Evolutionary conservation across 2,113 vertebrate species (phyloP).

Genomic region (Vulpes lagopus): DNA sequence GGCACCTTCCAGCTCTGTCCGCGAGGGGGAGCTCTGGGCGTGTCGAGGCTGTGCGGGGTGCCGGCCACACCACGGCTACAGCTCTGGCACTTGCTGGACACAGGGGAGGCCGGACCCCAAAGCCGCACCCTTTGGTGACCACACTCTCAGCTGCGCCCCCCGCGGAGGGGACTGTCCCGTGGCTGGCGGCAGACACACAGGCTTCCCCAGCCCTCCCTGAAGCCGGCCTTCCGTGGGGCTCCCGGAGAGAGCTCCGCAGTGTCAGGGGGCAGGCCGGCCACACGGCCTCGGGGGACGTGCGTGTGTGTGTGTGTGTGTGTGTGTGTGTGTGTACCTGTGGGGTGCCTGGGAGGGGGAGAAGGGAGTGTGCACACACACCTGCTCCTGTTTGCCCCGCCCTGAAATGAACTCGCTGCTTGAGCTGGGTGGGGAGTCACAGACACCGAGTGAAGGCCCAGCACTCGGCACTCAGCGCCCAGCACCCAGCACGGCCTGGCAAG

Average conservation of each 20-base stretch:
- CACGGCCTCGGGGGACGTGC: not conserved
- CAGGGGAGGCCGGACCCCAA: not conserved
- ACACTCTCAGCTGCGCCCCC: not conserved
- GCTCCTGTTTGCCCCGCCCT: not conserved
- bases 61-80: no score
- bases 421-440: not conserved
- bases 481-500: not conserved
- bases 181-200: fast-evolving
- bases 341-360: not conserved
- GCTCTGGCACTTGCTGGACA: not conserved
- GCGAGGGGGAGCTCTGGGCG: not conserved
- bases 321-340: not conserved
- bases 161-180: not conserved
- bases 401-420: not conserved
- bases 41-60: no score
- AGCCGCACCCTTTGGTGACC: not conserved
- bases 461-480: not conserved
- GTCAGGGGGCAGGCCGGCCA: no score
- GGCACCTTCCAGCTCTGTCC: not conserved
- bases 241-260: not conserved
- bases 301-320: not conserved
- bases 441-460: not conserved
- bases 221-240: no score
- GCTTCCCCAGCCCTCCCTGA: not conserved
- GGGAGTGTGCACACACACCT: not conserved